These are phyloP conservation scores for Prunella himalayana DNA, from an alignment of 2,113 vertebrate genomes.

Conservation along the genomic window DNA sequence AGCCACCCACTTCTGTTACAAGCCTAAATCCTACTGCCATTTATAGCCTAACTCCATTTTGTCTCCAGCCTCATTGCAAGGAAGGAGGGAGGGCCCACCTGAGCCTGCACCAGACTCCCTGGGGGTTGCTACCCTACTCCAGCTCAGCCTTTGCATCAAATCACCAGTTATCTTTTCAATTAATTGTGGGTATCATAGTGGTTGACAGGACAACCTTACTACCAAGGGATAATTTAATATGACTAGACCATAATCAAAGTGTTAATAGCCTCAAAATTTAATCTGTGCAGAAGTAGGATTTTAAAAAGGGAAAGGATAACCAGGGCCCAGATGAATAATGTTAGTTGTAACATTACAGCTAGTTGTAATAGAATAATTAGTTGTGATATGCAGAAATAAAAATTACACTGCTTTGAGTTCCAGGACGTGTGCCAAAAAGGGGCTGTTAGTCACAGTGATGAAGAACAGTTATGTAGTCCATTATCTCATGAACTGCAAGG, in stretches of 20 bases:
- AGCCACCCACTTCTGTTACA: background rate
- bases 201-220: constrained; percentile 29
- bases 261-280: constrained; percentile 57
- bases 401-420: constrained; percentile 28
- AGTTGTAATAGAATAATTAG: constrained; percentile 67
- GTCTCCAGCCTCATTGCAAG: background rate
- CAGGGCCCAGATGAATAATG: constrained; percentile 52
- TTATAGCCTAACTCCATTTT: background rate
- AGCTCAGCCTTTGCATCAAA: background rate
- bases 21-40: background rate
- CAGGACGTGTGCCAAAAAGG: constrained; percentile 10
- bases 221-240: constrained; percentile 52
- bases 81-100: background rate
- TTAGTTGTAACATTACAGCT: constrained; percentile 51
- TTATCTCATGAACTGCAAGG: background rate
- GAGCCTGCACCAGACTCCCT: background rate
- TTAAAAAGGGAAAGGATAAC: constrained; percentile 38
- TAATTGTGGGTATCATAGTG: constrained; percentile 44
- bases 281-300: constrained; percentile 40
- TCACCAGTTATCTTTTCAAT: constrained; percentile 32
- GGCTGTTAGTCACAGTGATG: background rate
- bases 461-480: background rate
- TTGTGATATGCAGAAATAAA: constrained; percentile 57
- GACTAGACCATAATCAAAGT: constrained; percentile 55
- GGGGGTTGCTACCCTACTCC: background rate